A percentile compares a stretch with the other conserved stretches of the same genome.
phyloP scores from a whole-genome alignment of 2,113 vertebrate genomes.

The Macheiramphus alcinus region DNA sequence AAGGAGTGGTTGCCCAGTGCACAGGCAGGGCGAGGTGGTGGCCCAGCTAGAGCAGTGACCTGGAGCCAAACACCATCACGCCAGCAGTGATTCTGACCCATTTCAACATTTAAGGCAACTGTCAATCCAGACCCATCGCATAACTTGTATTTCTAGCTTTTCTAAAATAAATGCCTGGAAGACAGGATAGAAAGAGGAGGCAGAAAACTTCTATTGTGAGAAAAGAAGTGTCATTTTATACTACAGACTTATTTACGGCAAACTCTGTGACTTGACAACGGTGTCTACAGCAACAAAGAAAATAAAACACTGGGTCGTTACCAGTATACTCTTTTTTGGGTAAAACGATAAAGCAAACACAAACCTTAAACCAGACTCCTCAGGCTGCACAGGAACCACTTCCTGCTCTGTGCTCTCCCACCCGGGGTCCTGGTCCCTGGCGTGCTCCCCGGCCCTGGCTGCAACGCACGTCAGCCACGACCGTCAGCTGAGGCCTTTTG shows the following conservation, averaged over 20 bases:
- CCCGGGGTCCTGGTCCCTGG: background rate
- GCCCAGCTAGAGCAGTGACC: background rate
- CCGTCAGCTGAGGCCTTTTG: background rate
- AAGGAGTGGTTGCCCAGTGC: background rate
- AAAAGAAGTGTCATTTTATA: background rate
- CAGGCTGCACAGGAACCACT: background rate
- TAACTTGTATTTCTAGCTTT: background rate
- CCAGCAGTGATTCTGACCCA: background rate
- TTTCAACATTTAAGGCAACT: background rate
- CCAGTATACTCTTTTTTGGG: background rate
- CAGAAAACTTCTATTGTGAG: background rate
- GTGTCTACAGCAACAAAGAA: slow-evolving; percentile 19
- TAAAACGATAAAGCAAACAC: background rate
- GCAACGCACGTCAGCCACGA: background rate
- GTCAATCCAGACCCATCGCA: background rate
- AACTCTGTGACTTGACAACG: background rate
- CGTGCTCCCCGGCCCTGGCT: background rate
- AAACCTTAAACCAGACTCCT: background rate
- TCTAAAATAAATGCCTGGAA: background rate
- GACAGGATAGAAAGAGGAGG: background rate
- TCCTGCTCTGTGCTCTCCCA: background rate
- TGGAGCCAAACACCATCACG: background rate
- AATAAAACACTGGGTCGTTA: background rate
- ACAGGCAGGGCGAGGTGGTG: background rate
- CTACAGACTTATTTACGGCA: background rate